Conservation (phyloP, 1,140 invertebrate species). For the Periplaneta americana region DNA sequence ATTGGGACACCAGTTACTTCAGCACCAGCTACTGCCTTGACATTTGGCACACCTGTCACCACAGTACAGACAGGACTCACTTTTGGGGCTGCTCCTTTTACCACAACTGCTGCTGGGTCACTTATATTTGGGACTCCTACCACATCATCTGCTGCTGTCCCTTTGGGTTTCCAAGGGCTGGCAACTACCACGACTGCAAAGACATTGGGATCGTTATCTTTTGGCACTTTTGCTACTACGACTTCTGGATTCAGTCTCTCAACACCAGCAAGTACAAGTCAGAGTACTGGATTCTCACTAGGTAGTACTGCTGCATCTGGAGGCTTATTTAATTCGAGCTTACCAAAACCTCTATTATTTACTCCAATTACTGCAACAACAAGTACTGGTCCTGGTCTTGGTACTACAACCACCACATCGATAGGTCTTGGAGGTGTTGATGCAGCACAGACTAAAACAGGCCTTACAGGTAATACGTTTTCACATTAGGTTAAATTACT, state of each 20-base stretch:
- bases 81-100: neutral
- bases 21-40: neutral
- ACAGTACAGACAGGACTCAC: neutral
- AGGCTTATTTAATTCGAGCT: neutral
- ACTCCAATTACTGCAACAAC: neutral
- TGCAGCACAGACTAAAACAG: neutral
- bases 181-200: neutral
- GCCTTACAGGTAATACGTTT: neutral
- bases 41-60: neutral
- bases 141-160: neutral
- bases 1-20: neutral
- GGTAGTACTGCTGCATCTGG: neutral
- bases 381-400: neutral
- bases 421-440: conserved; percentile 6
- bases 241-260: neutral
- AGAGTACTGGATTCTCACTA: neutral
- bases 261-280: neutral
- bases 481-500: no score
- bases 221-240: neutral
- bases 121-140: neutral
- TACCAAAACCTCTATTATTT: neutral
- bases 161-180: neutral
- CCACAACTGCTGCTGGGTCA: neutral
- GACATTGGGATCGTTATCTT: neutral
- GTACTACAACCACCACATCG: neutral